Evolutionary conservation across 2,113 vertebrate genomes (phyloP).

Genomic region (Aix galericulata): DNA sequence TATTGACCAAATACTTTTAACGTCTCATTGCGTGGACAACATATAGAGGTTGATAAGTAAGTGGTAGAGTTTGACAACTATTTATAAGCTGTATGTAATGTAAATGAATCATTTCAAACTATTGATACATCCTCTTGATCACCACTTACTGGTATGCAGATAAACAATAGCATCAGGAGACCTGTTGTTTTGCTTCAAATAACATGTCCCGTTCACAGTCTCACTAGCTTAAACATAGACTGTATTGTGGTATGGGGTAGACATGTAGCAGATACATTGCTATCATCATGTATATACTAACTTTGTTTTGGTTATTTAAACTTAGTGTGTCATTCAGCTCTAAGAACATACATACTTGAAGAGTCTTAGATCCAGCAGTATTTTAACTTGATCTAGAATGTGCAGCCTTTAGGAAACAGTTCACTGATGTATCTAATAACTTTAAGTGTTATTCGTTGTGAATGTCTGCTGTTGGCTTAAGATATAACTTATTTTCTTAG

Average conservation of each 20-base stretch:
- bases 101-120: not conserved
- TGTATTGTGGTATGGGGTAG: not conserved
- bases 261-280: not conserved
- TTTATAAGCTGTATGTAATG: not conserved
- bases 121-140: not conserved
- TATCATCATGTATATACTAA: not conserved
- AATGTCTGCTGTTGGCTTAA: not conserved
- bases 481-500: slow-evolving; percentile 66
- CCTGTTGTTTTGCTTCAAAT: not conserved
- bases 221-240: not conserved
- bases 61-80: not conserved
- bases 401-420: not conserved
- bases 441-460: not conserved
- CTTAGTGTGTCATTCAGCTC: not conserved
- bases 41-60: not conserved
- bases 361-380: not conserved
- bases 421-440: not conserved
- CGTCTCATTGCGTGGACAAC: accelerated
- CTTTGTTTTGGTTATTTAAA: not conserved
- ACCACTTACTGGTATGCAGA: not conserved
- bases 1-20: not conserved
- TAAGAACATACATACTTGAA: not conserved
- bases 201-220: not conserved
- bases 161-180: not conserved
- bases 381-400: not conserved